Evolutionary conservation across 2,113 vertebrate genomes (phyloP).

Genomic region (Cyanistes caeruleus): DNA sequence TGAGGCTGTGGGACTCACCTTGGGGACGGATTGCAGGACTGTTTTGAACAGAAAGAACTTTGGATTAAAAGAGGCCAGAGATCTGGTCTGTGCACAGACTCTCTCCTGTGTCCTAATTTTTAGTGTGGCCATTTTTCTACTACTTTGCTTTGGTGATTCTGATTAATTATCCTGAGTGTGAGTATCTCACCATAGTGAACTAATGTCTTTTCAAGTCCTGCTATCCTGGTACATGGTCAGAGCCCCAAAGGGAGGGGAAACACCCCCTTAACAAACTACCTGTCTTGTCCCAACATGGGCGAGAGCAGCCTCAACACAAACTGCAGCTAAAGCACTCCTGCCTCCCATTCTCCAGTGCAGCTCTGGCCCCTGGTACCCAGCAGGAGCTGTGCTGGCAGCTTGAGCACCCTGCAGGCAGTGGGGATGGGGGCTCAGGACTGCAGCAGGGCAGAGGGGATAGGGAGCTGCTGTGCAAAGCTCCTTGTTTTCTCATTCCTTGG

Average conservation of each 20-base stretch:
- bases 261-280: neutral
- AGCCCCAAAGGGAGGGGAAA: neutral
- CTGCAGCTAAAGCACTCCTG: neutral
- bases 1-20: neutral
- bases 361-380: neutral
- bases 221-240: neutral
- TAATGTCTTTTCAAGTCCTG: neutral
- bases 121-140: neutral
- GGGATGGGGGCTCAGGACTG: accelerated
- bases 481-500: neutral
- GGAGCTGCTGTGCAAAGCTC: neutral
- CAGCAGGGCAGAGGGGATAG: neutral
- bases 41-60: neutral
- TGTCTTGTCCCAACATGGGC: accelerated
- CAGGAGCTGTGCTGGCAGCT: neutral
- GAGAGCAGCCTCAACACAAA: neutral
- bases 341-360: accelerated
- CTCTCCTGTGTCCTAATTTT: neutral
- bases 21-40: neutral
- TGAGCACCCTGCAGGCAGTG: accelerated
- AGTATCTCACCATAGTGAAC: neutral
- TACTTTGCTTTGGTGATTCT: neutral
- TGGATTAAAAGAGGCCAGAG: neutral
- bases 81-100: neutral
- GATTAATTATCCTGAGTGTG: neutral